Base-by-base conservation (phyloP, 2,113 vertebrate genomes). In the Ranitomeya imitator region DNA sequence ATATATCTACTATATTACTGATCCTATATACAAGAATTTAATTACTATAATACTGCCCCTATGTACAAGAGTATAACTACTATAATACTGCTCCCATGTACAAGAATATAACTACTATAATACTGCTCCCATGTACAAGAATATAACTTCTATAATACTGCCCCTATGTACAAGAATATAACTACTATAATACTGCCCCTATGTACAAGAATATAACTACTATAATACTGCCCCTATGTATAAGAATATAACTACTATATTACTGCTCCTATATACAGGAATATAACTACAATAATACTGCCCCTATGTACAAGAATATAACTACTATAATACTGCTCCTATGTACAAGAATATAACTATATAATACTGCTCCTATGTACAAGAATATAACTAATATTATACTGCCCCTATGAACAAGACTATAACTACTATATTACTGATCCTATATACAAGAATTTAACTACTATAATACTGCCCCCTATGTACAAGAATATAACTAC, bases 1-100 rank as follows among this genome's bases (percentile, higher is more conserved):
- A 65, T 65, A n/a, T n/a, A 65, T n/a, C 63, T 65, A n/a, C 63
- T n/a, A 65, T 65, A 65, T n/a, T 65, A 65, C 21, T 65, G 63
- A 21, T 65, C 26, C 19, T 65, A n/a, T 21, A 3, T 65, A n/a
- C 63, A 65, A 10, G 19, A 65, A 65, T 65, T n/a, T 65, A 65
- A 65, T 18, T 63, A 31, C 26, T 31, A 31, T 1, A 31, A 31
- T 31, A 31, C 26, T 31, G 26, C 26, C 26, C 26, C 26, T 31
- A 31, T 31, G 10, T 65, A 65, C 63, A 65, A n/a, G 19, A 65
- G n/a, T 65, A n/a, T 65, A 65, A 65, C 63, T 65, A n/a, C 63
- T n/a, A 65, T 65, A 65, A 65, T 65, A 65, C 63, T 65, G 63
- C 63, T n/a, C 26, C 19, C n/a, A n/a, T 21, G 10, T 65, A n/a